These are phyloP conservation scores for Nesoenas mayeri DNA, from an alignment of 2,113 vertebrate species.

Conservation along the genomic window DNA sequence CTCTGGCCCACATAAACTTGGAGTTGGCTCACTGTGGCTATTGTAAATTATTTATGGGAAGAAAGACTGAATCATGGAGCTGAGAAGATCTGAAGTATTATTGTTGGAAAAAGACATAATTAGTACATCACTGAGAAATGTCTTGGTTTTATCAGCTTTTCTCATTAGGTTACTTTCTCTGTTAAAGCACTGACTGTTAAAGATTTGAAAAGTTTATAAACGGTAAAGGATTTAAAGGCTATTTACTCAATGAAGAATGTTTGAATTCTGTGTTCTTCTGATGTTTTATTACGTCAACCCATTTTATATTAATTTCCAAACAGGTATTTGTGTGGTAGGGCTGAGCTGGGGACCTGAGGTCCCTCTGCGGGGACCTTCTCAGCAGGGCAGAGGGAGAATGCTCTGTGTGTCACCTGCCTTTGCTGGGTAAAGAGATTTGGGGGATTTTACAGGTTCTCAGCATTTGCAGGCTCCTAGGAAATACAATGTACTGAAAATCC, in stretches of 20 bases:
- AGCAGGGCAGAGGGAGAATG: neutral
- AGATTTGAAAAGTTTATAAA: neutral
- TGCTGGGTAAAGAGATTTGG: neutral
- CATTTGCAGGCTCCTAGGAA: neutral
- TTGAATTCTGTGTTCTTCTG: neutral
- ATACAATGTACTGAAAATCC: neutral
- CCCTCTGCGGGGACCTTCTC: too few species aligned
- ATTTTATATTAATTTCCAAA: conserved; percentile 23
- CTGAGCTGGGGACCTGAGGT: neutral
- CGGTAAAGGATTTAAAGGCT: neutral
- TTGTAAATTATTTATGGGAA: neutral
- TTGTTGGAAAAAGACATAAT: neutral
- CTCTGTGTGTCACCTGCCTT: accelerated
- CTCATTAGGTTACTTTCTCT: neutral
- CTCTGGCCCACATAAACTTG: neutral
- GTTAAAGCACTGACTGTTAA: neutral
- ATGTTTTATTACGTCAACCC: neutral
- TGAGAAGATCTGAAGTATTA: neutral
- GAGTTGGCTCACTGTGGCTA: neutral
- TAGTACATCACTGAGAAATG: neutral
- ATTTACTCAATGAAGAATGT: neutral
- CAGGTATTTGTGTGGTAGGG: neutral
- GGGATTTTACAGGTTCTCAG: neutral
- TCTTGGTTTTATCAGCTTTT: neutral
- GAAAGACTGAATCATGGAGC: neutral